These are phyloP conservation scores for Lacerta viridis DNA, from an alignment of 2,797 vertebrate species.

Conservation along the genomic window DNA sequence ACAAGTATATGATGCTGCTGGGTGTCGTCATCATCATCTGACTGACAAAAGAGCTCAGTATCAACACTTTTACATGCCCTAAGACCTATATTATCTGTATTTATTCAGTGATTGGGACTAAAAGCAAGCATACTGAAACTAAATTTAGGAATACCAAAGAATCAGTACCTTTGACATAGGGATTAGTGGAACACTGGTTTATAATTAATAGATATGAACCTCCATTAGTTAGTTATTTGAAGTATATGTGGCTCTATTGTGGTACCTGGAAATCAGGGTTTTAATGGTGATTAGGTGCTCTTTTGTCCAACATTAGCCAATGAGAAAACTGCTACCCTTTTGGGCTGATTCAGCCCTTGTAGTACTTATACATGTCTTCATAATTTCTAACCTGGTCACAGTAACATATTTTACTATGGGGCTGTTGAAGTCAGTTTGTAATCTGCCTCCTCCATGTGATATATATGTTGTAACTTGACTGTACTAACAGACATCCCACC, in stretches of 20 bases:
- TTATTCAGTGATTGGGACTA: neutral
- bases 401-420: neutral
- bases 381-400: neutral
- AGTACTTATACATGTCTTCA: neutral
- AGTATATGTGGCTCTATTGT: neutral
- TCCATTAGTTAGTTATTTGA: neutral
- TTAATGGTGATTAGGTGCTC: neutral
- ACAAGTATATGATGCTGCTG: neutral
- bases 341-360: neutral
- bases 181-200: neutral
- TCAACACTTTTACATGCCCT: neutral
- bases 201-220: neutral
- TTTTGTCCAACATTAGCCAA: neutral
- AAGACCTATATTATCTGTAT: neutral
- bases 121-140: neutral
- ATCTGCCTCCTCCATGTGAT: neutral
- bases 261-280: neutral
- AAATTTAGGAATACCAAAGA: neutral
- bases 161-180: neutral
- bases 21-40: neutral
- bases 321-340: neutral
- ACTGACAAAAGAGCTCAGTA: neutral
- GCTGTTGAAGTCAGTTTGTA: neutral
- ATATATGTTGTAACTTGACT: neutral
- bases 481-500: too few relatives aligned